A percentile compares a stretch with the other conserved stretches of the same genome.
phyloP scores from a whole-genome alignment of 2,888 invertebrate genomes.

The Drosophila multiciliata region DNA sequence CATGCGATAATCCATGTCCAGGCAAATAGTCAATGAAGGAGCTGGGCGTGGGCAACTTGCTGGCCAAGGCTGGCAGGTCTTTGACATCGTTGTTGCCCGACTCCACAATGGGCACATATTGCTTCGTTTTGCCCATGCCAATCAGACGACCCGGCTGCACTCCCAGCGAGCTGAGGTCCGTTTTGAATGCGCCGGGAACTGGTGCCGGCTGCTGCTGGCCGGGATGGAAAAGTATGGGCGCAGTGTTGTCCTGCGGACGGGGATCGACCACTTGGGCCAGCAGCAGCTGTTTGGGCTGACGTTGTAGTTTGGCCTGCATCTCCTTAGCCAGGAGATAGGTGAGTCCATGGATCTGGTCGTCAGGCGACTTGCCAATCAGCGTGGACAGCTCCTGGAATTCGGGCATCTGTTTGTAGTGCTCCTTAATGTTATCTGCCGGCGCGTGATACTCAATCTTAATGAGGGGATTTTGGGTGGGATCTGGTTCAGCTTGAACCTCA shows the following conservation, averaged over 20 bases:
- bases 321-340: conserved; percentile 85
- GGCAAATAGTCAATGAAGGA: conserved; percentile 66
- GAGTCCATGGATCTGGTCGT: conserved; percentile 86
- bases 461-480: conserved; percentile 34
- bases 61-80: conserved; percentile 19
- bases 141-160: conserved; percentile 71
- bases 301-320: conserved; percentile 78
- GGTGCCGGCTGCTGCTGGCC: conserved; percentile 21
- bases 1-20: conserved; percentile 79
- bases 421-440: conserved; percentile 62
- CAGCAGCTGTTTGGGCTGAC: conserved; percentile 61
- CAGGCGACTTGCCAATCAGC: conserved; percentile 86
- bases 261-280: conserved; percentile 25
- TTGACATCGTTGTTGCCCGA: conserved; percentile 66
- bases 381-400: conserved; percentile 85
- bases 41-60: conserved; percentile 63
- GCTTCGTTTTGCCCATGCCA: conserved; percentile 81
- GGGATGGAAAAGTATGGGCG: conserved; percentile 83
- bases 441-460: conserved; percentile 79
- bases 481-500: conserved; percentile 34
- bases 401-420: conserved; percentile 76
- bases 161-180: conserved; percentile 47
- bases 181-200: conserved; percentile 12
- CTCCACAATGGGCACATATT: conserved; percentile 82
- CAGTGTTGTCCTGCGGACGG: conserved; percentile 81